These are phyloP conservation scores for Rhinogobius similis DNA, from an alignment of 2,113 vertebrate genomes.

Conservation along the genomic window DNA sequence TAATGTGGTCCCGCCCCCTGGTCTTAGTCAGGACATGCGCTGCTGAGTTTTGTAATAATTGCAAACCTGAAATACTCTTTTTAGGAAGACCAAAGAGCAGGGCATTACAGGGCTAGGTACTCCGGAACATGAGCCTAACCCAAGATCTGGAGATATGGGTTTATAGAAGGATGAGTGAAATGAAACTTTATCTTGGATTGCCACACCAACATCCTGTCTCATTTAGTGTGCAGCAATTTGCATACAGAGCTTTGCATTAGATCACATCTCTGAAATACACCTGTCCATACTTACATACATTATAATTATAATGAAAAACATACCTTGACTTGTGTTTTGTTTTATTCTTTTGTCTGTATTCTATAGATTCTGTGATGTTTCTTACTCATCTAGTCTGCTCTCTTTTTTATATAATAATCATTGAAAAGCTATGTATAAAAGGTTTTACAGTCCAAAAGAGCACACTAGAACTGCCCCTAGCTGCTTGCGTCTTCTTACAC, in stretches of 20 bases:
- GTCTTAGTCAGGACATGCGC: too few species aligned
- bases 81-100: too few species aligned
- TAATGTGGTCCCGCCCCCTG: too few species aligned
- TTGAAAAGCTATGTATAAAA: neutral
- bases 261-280: neutral
- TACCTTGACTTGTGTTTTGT: neutral
- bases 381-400: neutral
- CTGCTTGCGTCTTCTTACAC: neutral
- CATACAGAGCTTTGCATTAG: too few species aligned
- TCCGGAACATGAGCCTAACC: too few species aligned
- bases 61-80: too few species aligned
- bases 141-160: too few species aligned
- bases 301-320: neutral
- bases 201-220: neutral
- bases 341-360: neutral
- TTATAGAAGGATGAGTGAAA: neutral
- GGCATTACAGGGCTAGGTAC: too few species aligned
- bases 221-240: neutral
- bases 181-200: neutral
- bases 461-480: neutral
- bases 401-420: neutral
- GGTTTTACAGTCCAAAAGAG: neutral
- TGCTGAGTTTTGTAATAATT: too few species aligned
- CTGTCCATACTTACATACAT: neutral
- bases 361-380: neutral